A percentile compares a stretch with the other conserved stretches of the same genome.
Conservation (phyloP, 35 echinoderm and acorn worm species). For the Amphiura filiformis region DNA sequence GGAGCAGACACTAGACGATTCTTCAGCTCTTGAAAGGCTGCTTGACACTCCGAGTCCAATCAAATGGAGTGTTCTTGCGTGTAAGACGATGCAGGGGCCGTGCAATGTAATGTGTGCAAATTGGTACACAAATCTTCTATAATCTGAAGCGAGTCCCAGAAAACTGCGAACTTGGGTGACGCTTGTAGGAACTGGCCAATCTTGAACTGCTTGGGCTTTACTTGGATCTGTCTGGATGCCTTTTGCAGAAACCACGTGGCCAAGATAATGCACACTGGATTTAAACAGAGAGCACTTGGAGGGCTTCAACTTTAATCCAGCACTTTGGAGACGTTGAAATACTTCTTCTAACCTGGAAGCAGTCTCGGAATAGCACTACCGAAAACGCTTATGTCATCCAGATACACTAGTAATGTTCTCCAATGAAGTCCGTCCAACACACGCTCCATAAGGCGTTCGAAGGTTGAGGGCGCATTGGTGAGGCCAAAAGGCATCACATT, state of each 20-base stretch:
- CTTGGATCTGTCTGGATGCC: conserved; percentile 23
- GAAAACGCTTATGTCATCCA: too few species aligned
- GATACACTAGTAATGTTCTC: too few species aligned
- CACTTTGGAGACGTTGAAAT: too few species aligned
- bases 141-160: conserved; percentile 43
- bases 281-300: conserved; percentile 25
- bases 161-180: conserved; percentile 36
- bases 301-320: conserved; percentile 32
- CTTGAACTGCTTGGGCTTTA: conserved; percentile 2
- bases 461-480: too few species aligned
- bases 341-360: too few species aligned
- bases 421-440: too few species aligned
- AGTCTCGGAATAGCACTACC: too few species aligned
- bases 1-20: not conserved
- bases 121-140: conserved; percentile 38
- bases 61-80: conserved; percentile 23
- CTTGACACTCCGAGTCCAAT: conserved; percentile 40
- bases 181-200: conserved; percentile 26
- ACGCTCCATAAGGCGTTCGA: too few species aligned
- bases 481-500: too few species aligned
- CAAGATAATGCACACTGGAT: conserved; percentile 24
- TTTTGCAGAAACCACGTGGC: conserved; percentile 28
- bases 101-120: conserved; percentile 41
- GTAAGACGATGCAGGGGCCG: conserved; percentile 34
- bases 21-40: conserved; percentile 44